Base-by-base conservation (phyloP, 2,888 invertebrate species). In the Entomobrya multifasciata region DNA sequence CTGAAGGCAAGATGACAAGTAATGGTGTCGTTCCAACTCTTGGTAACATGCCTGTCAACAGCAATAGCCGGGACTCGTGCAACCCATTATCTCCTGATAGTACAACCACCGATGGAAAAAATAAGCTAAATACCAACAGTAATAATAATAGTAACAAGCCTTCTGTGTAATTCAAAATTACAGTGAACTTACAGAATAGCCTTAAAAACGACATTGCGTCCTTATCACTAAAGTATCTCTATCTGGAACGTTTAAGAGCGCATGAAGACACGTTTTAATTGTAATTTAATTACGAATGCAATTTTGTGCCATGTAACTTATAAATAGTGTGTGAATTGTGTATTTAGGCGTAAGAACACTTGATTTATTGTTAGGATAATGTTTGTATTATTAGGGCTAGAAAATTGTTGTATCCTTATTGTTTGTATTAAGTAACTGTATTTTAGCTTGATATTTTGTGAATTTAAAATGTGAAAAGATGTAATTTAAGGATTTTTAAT, bases 51-150 rank as follows among this genome's bases (percentile, higher is more conserved):
- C 57, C 57, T 25, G 52, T 52, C 62, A 25, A 11, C 25, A 36
- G 41, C 8, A 67, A 25, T 44, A 80, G 65, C 27, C 84, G 89
- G 86, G 88, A 90, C 30, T 79, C 87, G 67, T 85, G 86, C 65
- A 89, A 90, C 79, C 89, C 89, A 25, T 83, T 89, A 25, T 89
- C 90, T n/a, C 89, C 90, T 49, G 90, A 90, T 67, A 90, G 88
- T 79, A 90, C 90, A 57, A 90, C 90, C 8, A 36, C 36, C 2
- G 88, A 86, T 67, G 52, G 81, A 67, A 81, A 87, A 49, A 44
- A 82, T 20, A 81, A 80, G 60, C 20, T 74, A 20, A 57, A 36
- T 41, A 41, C 36, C 17, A 41, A 30, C 77, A 77, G 30, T 36
- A 30, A 30, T 30, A 65, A 25, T 17, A 36, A 25, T 15, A 25